Conservation (phyloP, 1,140 invertebrate genomes). For the Calliopsis andreniformis region DNA sequence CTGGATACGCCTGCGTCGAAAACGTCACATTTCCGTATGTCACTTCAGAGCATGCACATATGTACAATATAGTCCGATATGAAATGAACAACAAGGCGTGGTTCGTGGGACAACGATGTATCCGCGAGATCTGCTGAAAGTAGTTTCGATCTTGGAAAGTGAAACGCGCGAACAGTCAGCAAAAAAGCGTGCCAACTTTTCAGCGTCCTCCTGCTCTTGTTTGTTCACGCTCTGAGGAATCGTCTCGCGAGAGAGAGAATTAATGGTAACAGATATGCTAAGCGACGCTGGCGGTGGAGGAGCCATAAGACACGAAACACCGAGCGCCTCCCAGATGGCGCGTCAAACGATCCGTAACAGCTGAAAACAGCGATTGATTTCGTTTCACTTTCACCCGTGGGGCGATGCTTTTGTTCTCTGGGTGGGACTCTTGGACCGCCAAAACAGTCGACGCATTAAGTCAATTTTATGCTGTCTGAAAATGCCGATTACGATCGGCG, state of each 20-base stretch:
- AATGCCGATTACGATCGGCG: background rate
- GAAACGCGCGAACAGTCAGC: conserved; percentile 42
- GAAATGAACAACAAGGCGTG: conserved; percentile 42
- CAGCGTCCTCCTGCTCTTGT: conserved; percentile 1
- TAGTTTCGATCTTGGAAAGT: conserved; percentile 55
- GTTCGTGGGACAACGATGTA: background rate
- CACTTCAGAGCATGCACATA: background rate
- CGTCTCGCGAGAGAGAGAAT: background rate
- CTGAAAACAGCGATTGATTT: conserved; percentile 61
- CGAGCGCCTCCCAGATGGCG: conserved; percentile 1
- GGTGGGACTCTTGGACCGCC: background rate
- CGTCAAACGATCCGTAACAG: conserved; percentile 10
- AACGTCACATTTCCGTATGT: background rate
- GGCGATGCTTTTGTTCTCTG: conserved; percentile 25
- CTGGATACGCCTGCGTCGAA: background rate
- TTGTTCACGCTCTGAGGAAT: conserved; percentile 10
- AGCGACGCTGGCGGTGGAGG: background rate
- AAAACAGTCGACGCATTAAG: background rate
- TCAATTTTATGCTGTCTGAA: background rate
- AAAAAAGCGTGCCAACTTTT: conserved; percentile 7
- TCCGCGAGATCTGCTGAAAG: conserved; percentile 32
- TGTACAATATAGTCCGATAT: background rate
- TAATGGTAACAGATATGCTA: background rate
- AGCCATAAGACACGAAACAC: background rate
- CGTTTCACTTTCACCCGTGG: conserved; percentile 68